Base-by-base conservation (phyloP, 2,888 invertebrate species). In the Eupithecia insigniata region DNA sequence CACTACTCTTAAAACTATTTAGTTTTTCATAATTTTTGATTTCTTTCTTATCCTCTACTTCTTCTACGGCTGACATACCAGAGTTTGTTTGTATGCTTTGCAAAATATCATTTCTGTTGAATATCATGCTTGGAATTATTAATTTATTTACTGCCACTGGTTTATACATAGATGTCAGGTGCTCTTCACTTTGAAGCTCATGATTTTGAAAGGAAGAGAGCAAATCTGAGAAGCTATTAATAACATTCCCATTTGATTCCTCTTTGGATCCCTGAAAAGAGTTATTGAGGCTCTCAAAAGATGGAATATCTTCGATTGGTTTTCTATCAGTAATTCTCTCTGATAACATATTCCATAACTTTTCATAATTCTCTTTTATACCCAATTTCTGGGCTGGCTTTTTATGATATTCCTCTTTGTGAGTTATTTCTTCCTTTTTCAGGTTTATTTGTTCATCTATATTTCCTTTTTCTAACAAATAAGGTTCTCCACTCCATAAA, bases 401-500 rank as follows among this genome's bases (percentile, higher is more conserved):
- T 51, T 60, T 46, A 28, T 28, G 14, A 30, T 16, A 8, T 67
- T 65, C 16, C 16, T 51, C 36, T 39, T 61, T 34, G 10, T 32
- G 61, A 32, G 10, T 32, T 12, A 62, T 34, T 4, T 62, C n/a
- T 28, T 67, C 65, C 39, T 60, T 22, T 46, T 61, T 55, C n/a
- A 7, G 55, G 70, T 34, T 39, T 55, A 51, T 62, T 55, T 58
- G 39, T 39, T 68, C 62, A 51, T 39, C 61, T 68, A 32, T 65
- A 51, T 61, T 51, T 14, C 4, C 7, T 28, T 16, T 65, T 65
- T 65, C 55, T 34, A 68, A 16, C 55, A 62, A 30, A 65, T 77
- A 78, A 79, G 80, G 76, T 34, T 85, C 79, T 74, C 84, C 82
- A 78, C 76, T 82, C 92, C 92, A 92, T 39, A 91, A 84, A 66